Conservation (phyloP, 2,797 vertebrate species). For the Scolopax rusticola region DNA sequence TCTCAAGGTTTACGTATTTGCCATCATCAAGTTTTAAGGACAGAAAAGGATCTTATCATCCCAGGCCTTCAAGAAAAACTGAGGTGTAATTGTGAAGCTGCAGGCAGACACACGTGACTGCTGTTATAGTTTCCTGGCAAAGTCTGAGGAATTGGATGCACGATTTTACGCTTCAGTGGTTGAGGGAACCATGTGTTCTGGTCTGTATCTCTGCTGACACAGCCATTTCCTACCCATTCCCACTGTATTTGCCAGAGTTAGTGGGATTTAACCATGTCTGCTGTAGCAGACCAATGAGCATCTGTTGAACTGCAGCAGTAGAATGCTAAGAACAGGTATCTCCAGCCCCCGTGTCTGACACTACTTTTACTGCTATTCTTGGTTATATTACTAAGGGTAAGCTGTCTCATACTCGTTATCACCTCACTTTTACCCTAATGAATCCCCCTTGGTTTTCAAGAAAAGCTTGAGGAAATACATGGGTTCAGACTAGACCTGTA, state of each 20-base stretch:
- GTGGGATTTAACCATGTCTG: neutral
- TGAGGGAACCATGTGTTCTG: neutral
- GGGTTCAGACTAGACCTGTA: neutral
- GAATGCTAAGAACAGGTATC: fast-evolving
- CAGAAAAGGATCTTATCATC: neutral
- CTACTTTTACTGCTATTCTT: neutral
- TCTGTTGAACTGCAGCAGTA: neutral
- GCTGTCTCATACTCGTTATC: neutral
- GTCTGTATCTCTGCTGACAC: neutral
- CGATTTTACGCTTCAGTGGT: neutral
- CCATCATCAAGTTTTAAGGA: neutral
- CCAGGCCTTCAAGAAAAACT: neutral
- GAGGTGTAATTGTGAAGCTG: neutral
- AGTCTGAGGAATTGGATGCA: neutral
- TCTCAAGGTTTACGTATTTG: neutral
- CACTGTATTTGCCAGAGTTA: neutral
- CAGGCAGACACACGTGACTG: neutral
- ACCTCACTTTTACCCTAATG: neutral
- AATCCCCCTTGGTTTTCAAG: neutral
- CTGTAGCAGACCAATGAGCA: neutral
- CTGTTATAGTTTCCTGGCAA: neutral
- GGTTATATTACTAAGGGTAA: neutral
- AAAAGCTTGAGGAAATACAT: neutral
- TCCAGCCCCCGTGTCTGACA: neutral
- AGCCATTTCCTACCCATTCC: neutral